Evolutionary conservation across 2,797 vertebrate genomes (phyloP).

Genomic region (Macrochelys suwanniensis): DNA sequence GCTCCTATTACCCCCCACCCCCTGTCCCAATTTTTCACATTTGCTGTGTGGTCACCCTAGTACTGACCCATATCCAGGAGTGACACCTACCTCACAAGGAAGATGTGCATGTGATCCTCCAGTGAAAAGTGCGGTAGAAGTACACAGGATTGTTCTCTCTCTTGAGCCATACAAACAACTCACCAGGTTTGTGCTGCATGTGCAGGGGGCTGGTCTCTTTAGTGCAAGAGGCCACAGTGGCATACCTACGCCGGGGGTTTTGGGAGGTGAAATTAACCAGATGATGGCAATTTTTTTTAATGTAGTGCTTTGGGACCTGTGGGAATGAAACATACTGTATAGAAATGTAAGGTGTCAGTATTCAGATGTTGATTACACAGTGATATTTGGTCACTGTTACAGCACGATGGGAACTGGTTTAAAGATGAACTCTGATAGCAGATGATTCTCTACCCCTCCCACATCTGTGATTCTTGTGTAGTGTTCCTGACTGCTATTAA

Average conservation of each 20-base stretch:
- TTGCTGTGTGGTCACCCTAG: too few relatives aligned
- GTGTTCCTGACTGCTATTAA: neutral
- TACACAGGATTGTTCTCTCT: neutral
- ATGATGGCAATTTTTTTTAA: neutral
- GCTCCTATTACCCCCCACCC: too few relatives aligned
- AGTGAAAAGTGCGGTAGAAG: neutral
- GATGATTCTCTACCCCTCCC: neutral
- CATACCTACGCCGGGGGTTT: neutral
- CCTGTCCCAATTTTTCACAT: too few relatives aligned
- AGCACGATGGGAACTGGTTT: neutral
- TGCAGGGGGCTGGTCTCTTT: neutral
- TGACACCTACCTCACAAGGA: neutral
- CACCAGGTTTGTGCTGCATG: neutral
- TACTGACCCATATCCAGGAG: neutral
- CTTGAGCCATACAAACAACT: neutral
- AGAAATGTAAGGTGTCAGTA: neutral
- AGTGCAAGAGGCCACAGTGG: slow-evolving; percentile 36
- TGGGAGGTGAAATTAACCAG: slow-evolving; percentile 50
- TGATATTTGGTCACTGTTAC: neutral
- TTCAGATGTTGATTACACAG: neutral
- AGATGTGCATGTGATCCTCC: neutral
- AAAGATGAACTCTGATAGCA: neutral
- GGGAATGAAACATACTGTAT: too few relatives aligned
- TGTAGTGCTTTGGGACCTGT: too few relatives aligned
- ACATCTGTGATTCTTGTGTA: neutral